These are phyloP conservation scores for Megamerina dolium DNA, from an alignment of 2,888 invertebrate species.

Conservation along the genomic window DNA sequence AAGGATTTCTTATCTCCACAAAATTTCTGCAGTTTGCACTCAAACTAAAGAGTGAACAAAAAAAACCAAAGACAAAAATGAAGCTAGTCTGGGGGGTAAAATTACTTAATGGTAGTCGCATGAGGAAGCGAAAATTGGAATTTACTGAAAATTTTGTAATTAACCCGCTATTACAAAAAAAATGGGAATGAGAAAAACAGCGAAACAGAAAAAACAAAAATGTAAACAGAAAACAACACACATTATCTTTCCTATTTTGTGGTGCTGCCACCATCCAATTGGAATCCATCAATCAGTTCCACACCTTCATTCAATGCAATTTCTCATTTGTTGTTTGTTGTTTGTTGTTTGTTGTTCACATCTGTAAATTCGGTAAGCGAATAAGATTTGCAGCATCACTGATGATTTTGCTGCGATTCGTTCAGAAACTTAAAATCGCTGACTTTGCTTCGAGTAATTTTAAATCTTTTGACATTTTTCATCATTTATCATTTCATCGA, in stretches of 20 bases:
- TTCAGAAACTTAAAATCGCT: neutral
- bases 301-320: slow-evolving; percentile 1
- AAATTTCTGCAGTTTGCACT: neutral
- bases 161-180: slow-evolving; percentile 8
- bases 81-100: no score
- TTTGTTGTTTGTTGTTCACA: no score
- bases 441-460: slow-evolving; percentile 35
- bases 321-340: no score
- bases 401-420: no score
- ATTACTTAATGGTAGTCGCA: no score
- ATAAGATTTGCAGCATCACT: no score
- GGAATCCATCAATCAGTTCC: neutral
- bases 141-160: slow-evolving; percentile 8
- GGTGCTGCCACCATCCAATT: neutral
- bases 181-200: neutral
- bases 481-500: slow-evolving; percentile 47
- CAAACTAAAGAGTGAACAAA: neutral
- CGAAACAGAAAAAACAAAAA: neutral
- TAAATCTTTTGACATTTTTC: slow-evolving; percentile 48
- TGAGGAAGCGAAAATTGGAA: no score
- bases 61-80: slow-evolving; percentile 5
- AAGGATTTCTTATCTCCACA: no score
- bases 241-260: no score
- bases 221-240: no score
- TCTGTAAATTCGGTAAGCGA: no score